Conservation (phyloP, 2,888 invertebrate genomes). For the Chesias legatella region DNA sequence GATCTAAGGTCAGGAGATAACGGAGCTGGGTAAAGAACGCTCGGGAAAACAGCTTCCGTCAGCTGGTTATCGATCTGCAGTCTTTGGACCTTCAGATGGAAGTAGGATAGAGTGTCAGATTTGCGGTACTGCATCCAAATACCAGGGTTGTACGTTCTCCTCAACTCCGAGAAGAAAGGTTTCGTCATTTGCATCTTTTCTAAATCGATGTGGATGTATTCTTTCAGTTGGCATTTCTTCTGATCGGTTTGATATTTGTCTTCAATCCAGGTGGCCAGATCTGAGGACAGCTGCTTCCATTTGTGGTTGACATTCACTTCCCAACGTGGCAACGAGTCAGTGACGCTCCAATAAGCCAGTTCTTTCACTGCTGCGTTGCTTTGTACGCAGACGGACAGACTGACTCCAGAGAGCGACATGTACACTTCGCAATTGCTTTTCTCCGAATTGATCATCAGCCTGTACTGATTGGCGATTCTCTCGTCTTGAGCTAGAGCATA, state of each 20-base stretch:
- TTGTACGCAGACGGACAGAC: constrained; percentile 80
- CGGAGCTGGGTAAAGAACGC: constrained; percentile 83
- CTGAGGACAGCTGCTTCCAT: constrained; percentile 89
- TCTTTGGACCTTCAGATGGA: constrained; percentile 84
- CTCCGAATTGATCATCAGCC: constrained; percentile 83
- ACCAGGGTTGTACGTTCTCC: constrained; percentile 87
- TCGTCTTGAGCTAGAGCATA: constrained; percentile 89
- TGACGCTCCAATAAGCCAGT: constrained; percentile 83
- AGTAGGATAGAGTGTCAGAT: constrained; percentile 84
- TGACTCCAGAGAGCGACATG: constrained; percentile 85
- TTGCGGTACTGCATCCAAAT: constrained; percentile 86
- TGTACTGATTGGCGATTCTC: constrained; percentile 82
- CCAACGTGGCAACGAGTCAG: constrained; percentile 88
- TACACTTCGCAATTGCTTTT: constrained; percentile 84
- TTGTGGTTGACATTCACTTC: constrained; percentile 89
- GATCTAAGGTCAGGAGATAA: constrained; percentile 62
- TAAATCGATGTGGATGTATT: constrained; percentile 89
- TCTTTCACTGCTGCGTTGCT: constrained; percentile 76
- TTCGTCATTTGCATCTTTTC: constrained; percentile 93
- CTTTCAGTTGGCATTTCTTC: constrained; percentile 87
- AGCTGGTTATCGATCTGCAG: constrained; percentile 89
- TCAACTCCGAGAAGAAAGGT: constrained; percentile 89
- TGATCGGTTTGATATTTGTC: constrained; percentile 86
- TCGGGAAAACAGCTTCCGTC: constrained; percentile 85
- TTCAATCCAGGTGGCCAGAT: constrained; percentile 90